phyloP scores from a whole-genome alignment of 2,888 invertebrate genomes.

The Mantis religiosa region DNA sequence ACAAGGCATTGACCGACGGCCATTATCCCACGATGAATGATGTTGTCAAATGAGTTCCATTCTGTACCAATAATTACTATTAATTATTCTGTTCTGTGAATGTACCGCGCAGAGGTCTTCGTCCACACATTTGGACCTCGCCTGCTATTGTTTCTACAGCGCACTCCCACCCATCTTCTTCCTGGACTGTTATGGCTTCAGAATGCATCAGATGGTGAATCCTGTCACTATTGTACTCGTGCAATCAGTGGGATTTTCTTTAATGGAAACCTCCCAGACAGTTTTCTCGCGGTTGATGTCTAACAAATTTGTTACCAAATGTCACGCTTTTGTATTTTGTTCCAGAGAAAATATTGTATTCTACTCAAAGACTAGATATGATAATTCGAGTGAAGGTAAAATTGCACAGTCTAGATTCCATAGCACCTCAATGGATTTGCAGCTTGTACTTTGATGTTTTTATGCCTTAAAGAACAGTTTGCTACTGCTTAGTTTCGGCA shows the following conservation, averaged over 20 bases:
- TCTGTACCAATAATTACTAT: background rate
- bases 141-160: background rate
- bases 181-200: background rate
- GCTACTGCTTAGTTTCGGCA: no score
- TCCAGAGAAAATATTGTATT: no score
- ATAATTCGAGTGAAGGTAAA: no score
- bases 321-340: no score
- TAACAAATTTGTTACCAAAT: no score
- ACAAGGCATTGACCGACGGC: background rate
- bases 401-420: no score
- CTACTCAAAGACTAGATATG: no score
- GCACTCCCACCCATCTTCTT: background rate
- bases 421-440: no score
- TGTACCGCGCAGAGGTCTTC: background rate
- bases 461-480: no score
- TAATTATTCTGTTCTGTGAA: background rate
- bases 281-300: background rate
- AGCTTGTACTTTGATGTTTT: no score
- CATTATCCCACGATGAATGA: background rate
- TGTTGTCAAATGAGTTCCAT: background rate
- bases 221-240: background rate
- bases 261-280: background rate
- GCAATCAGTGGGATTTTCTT: background rate
- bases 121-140: background rate
- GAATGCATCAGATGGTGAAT: background rate